Percentiles rank a stretch among this genome's conserved stretches.
Evolutionary conservation across 2,888 invertebrate genomes (phyloP).

Genomic region (Oxyteleia sp.): DNA sequence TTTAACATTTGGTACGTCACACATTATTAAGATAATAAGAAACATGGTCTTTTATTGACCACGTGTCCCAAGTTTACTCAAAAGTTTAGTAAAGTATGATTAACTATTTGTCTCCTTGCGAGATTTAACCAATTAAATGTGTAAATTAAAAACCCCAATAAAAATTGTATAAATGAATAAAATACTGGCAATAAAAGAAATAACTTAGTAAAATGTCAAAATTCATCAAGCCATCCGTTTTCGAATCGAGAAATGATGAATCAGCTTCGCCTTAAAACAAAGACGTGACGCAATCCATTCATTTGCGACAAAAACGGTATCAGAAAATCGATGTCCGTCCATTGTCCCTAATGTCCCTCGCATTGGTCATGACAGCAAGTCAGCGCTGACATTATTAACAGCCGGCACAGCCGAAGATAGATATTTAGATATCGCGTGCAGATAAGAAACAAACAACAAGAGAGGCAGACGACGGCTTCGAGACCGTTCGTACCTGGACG

Average conservation of each 20-base stretch:
- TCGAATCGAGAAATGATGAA: slow-evolving; percentile 38
- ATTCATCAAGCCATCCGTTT: not conserved
- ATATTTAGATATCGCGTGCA: slow-evolving; percentile 82
- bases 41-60: no score
- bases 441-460: slow-evolving; percentile 78
- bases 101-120: no score
- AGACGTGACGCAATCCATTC: slow-evolving; percentile 55
- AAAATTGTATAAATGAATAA: no score
- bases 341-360: slow-evolving; percentile 61
- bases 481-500: slow-evolving; percentile 79
- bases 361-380: slow-evolving; percentile 63
- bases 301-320: slow-evolving; percentile 51
- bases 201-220: no score
- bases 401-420: slow-evolving; percentile 75
- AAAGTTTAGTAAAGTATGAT: no score
- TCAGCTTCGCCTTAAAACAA: slow-evolving; percentile 26
- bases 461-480: slow-evolving; percentile 75
- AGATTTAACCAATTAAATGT: no score
- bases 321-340: slow-evolving; percentile 68
- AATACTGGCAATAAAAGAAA: no score
- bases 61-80: no score
- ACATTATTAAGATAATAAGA: no score
- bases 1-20: no score
- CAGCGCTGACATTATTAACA: slow-evolving; percentile 72
- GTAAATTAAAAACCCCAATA: no score